Evolutionary conservation across 2,113 vertebrate genomes (phyloP).

Genomic region (Sturnira hondurensis): DNA sequence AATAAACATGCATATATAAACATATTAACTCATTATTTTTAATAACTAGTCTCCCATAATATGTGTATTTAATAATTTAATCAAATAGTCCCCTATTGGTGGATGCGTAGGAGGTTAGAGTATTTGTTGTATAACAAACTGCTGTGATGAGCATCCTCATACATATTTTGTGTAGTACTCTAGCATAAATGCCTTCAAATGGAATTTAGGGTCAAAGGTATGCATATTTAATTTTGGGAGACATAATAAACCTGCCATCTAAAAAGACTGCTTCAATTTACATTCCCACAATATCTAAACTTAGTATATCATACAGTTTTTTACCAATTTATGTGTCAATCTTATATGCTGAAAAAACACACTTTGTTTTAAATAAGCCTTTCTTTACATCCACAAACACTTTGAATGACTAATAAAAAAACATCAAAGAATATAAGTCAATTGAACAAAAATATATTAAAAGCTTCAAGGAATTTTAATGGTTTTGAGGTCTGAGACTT

Average conservation of each 20-base stretch:
- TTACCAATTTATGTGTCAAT: not conserved
- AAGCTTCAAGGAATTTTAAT: not conserved
- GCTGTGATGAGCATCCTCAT: not conserved
- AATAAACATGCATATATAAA: not conserved
- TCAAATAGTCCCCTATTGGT: not conserved
- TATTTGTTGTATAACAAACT: not conserved
- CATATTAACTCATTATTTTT: not conserved
- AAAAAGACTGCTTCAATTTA: not conserved
- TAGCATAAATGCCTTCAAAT: not conserved
- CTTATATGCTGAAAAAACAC: not conserved
- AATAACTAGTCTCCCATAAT: not conserved
- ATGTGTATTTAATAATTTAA: not conserved
- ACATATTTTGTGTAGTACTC: not conserved
- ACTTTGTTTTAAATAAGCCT: not conserved
- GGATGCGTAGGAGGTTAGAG: not conserved
- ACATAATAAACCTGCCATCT: not conserved
- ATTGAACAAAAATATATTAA: conserved; percentile 14
- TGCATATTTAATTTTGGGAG: not conserved
- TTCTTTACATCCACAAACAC: conserved; percentile 5
- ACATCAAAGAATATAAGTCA: not conserved
- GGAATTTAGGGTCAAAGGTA: not conserved
- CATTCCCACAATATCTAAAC: not conserved
- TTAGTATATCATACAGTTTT: not conserved
- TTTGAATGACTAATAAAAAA: not conserved
- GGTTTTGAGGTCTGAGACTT: not conserved